Evolutionary conservation across 2,888 invertebrate species (phyloP), one percentile per base, ranked within the genome.

Genomic region (Papilio protenor): DNA sequence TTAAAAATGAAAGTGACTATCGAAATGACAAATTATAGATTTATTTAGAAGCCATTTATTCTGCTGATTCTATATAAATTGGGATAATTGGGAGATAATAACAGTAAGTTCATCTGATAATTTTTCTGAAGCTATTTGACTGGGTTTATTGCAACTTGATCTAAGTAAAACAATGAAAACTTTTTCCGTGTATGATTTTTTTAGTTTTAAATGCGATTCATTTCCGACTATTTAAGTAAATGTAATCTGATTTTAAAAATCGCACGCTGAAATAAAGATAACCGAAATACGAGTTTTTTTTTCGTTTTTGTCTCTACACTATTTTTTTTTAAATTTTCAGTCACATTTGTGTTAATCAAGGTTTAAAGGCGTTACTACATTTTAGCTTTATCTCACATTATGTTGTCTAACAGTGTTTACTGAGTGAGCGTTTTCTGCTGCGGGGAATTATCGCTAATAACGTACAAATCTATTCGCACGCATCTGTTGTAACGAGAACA

Each of bases 381-480:
- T 21, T 40, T 75, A 55, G 21, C 21, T 10, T 75, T 66, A 75
- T 75, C 75, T 55, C 23, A 66, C 6, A 75, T 75, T 47, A 59
- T 47, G 59, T 70, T 59, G 70, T 70, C 66, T 75, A 75, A 69
- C 45, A 23, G 49, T 70, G 59, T 70, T 59, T 76, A 70, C 57
- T 59, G 59, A 57, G 47, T 59, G 70, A 45, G 23, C 57, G 27
- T 59, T 70, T 70, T 70, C 70, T 70, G 76, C 23, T 55, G 40
- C 21, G 47, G 57, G 45, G 11, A 75, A 75, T 69, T 69, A 69
- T 64, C 64, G 49, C 49, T 33, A 59, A 27, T 61, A 59, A 73
- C 59, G 47, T 55, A 40, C 18, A 40, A 66, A 75, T 75, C 66
- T 55, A 75, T 75, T 75, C 75, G 40, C 75, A 75, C 66, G 75